Evolutionary conservation across 2,888 invertebrate genomes (phyloP).

Genomic region (Cremastinae sp.): DNA sequence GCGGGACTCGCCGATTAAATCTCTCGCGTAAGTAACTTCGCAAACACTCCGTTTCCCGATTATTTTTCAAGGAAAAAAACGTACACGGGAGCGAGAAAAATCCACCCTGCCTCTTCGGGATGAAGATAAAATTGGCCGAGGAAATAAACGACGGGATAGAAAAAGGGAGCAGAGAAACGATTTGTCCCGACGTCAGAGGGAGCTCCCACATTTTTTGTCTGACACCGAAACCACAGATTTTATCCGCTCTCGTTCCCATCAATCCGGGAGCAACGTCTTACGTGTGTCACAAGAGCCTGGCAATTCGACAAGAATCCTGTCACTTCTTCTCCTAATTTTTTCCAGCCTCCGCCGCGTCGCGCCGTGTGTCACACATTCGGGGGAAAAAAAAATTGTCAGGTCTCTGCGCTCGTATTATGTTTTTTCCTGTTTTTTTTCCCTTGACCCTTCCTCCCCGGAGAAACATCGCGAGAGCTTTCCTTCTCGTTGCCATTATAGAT

Average conservation of each 20-base stretch:
- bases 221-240: conserved; percentile 9
- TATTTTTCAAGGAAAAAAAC: conserved; percentile 23
- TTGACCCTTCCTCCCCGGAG: background rate
- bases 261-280: too few relatives aligned
- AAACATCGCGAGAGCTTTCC: background rate
- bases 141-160: conserved; percentile 11
- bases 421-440: conserved; percentile 5
- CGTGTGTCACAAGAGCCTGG: too few relatives aligned
- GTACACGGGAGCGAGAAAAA: conserved; percentile 8
- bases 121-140: conserved; percentile 35
- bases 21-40: conserved; percentile 40
- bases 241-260: background rate
- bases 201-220: background rate
- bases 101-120: background rate
- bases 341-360: background rate
- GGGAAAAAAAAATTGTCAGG: too few relatives aligned
- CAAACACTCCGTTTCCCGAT: conserved; percentile 43
- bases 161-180: background rate
- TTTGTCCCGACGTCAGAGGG: conserved; percentile 2
- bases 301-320: background rate
- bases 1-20: conserved; percentile 40
- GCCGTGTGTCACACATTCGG: too few relatives aligned
- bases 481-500: background rate
- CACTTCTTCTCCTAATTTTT: background rate
- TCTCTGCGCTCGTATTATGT: background rate